A percentile compares a stretch with the other conserved stretches of the same genome.
Conservation (phyloP, 2,797 vertebrate genomes). For the Scolopax bukidnonensis region DNA sequence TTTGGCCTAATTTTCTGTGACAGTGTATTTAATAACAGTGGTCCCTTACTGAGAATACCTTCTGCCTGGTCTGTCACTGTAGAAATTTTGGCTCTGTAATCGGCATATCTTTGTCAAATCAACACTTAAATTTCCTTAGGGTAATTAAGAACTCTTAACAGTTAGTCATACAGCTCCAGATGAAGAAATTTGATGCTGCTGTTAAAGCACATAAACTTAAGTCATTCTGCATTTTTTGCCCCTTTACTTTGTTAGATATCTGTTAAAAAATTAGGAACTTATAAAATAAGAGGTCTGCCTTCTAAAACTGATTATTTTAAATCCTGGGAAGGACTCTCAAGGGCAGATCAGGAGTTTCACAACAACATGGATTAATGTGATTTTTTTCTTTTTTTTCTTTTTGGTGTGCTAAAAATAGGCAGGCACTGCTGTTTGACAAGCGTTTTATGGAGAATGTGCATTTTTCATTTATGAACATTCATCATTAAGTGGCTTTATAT, state of each 20-base stretch:
- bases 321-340: conserved; percentile 26
- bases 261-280: conserved; percentile 12
- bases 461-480: conserved; percentile 70
- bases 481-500: conserved; percentile 67
- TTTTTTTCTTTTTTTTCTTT: background rate
- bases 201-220: background rate
- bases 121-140: background rate
- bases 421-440: conserved; percentile 13
- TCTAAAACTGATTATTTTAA: background rate
- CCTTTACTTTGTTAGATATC: background rate
- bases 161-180: background rate
- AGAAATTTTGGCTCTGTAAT: conserved; percentile 43
- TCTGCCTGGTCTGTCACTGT: conserved; percentile 57
- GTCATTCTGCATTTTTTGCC: background rate
- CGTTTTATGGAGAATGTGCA: conserved; percentile 30
- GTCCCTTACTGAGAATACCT: conserved; percentile 60
- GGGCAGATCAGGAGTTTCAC: conserved; percentile 38
- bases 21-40: conserved; percentile 58
- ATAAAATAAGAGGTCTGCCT: background rate
- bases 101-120: background rate
- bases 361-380: conserved; percentile 42
- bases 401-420: conserved; percentile 41
- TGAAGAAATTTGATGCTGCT: background rate
- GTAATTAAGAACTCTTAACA: background rate
- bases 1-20: conserved; percentile 64